These are phyloP conservation scores for Colletes collaris DNA, from an alignment of 2,888 invertebrate species.

Conservation along the genomic window DNA sequence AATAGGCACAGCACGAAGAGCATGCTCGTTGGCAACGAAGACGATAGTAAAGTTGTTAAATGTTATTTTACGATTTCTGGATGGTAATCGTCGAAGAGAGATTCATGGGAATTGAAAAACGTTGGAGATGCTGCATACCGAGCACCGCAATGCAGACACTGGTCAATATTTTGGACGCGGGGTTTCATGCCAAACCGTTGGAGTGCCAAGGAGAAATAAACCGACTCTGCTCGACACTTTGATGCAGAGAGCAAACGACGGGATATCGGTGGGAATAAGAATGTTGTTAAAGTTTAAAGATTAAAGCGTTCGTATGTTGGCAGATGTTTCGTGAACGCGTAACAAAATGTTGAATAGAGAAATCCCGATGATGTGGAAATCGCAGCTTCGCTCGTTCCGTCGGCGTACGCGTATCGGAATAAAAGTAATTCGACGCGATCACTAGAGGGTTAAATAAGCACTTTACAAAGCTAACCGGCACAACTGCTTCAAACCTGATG, in stretches of 20 bases:
- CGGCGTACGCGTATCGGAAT: no score
- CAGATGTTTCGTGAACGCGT: no score
- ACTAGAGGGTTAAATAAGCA: constrained; percentile 10
- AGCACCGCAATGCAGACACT: constrained; percentile 48
- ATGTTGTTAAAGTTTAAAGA: not conserved
- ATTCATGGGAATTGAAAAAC: constrained; percentile 2
- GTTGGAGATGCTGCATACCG: constrained; percentile 41
- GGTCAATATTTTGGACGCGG: not conserved
- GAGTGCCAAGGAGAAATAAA: constrained; percentile 22
- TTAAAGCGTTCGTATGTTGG: no score
- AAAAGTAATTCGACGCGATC: constrained; percentile 7
- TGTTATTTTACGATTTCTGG: constrained; percentile 14
- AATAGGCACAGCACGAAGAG: not conserved
- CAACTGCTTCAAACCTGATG: not conserved
- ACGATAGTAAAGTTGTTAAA: constrained; percentile 16
- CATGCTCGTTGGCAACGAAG: not conserved
- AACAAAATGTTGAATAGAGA: no score
- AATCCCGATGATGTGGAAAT: no score
- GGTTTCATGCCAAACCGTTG: constrained; percentile 35
- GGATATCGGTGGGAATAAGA: not conserved
- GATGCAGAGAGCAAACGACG: constrained; percentile 1
- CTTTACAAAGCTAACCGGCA: constrained; percentile 34
- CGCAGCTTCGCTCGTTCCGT: no score
- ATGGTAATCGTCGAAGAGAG: not conserved
- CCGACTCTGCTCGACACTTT: constrained; percentile 13